These are phyloP conservation scores for Ariolimax columbianus DNA, from an alignment of 2,888 invertebrate genomes.

Conservation along the genomic window DNA sequence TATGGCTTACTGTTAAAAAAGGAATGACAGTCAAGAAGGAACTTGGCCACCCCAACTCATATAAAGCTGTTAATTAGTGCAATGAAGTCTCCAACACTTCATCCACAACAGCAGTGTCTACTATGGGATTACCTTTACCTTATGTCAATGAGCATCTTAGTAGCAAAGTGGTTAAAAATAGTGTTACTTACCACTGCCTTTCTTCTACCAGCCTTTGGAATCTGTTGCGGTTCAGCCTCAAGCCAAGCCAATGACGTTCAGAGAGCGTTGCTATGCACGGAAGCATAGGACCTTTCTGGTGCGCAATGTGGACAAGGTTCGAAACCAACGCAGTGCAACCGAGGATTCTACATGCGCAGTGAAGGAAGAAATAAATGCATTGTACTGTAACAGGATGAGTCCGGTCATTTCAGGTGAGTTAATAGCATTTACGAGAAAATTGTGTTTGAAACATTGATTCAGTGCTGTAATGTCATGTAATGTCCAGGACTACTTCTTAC, in stretches of 20 bases:
- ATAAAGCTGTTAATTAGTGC: no score
- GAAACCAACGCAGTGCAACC: slow-evolving; percentile 55
- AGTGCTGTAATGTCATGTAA: no score
- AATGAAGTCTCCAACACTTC: no score
- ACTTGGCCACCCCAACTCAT: no score
- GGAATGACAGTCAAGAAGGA: no score
- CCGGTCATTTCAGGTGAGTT: slow-evolving; percentile 50
- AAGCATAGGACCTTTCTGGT: slow-evolving; percentile 91
- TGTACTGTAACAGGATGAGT: slow-evolving; percentile 37
- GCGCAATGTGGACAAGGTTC: slow-evolving; percentile 91
- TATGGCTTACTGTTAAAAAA: no score
- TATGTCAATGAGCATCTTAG: no score
- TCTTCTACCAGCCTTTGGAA: slow-evolving; percentile 19
- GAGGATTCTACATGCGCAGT: slow-evolving; percentile 4
- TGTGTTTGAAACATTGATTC: background rate
- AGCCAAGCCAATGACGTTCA: slow-evolving; percentile 87
- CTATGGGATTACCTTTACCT: no score
- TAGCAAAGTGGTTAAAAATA: no score
- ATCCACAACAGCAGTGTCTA: no score
- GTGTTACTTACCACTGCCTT: background rate
- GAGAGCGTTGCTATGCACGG: slow-evolving; percentile 88
- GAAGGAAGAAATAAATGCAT: slow-evolving; percentile 33
- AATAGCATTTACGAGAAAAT: background rate
- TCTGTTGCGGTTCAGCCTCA: slow-evolving; percentile 47
- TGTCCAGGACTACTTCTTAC: no score